Conservation (phyloP, 2,888 invertebrate species). For the Aplocera efformata region DNA sequence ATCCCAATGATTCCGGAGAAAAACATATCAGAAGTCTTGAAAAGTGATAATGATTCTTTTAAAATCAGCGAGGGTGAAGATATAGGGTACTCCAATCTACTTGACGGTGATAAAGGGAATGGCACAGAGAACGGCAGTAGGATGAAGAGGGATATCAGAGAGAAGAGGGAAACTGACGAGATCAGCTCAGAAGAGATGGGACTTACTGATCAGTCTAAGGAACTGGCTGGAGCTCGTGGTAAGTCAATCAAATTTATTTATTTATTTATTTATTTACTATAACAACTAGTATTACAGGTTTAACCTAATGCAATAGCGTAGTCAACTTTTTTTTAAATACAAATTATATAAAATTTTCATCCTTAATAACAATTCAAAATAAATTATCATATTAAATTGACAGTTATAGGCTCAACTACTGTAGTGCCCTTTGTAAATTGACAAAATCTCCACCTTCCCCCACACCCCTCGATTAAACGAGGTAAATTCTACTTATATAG, state of each 20-base stretch:
- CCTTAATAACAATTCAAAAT: too few species aligned
- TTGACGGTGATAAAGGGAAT: conserved; percentile 54
- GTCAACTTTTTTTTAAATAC: too few species aligned
- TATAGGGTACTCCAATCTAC: conserved; percentile 53
- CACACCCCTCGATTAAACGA: too few species aligned
- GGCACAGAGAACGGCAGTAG: conserved; percentile 43
- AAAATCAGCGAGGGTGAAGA: conserved; percentile 50
- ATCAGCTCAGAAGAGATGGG: conserved; percentile 60
- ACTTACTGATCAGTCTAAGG: conserved; percentile 45
- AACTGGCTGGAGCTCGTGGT: conserved; percentile 45
- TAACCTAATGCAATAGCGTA: too few species aligned
- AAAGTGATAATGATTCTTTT: conserved; percentile 52
- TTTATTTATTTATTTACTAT: too few species aligned
- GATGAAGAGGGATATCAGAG: conserved; percentile 48
- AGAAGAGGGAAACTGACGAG: conserved; percentile 37
- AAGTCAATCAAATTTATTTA: conserved; percentile 11
- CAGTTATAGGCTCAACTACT: too few species aligned
- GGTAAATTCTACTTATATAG: too few species aligned
- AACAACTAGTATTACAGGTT: too few species aligned
- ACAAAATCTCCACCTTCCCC: too few species aligned
- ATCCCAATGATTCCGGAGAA: conserved; percentile 56
- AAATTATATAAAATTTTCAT: too few species aligned
- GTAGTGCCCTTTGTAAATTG: too few species aligned
- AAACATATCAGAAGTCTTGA: conserved; percentile 47
- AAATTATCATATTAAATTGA: too few species aligned